phyloP scores from a whole-genome alignment of 2,113 vertebrate genomes.

The Pelvicachromis taeniatus region DNA sequence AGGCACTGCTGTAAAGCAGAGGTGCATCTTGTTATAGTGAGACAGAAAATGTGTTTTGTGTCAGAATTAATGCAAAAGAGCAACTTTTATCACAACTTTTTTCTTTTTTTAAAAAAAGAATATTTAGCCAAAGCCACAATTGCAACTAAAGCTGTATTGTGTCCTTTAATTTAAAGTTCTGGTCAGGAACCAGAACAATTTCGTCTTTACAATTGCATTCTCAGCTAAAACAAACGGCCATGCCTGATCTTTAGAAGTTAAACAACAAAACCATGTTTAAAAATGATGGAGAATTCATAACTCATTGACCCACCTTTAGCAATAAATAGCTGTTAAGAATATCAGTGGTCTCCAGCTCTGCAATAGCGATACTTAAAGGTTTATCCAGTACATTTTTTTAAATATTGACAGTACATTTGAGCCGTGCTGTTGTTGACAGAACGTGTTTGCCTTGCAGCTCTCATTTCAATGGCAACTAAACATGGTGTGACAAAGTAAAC shows the following conservation, averaged over 20 bases:
- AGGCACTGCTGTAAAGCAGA: neutral
- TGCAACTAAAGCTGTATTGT: neutral
- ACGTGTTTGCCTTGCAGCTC: slow-evolving; percentile 28
- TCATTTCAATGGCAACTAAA: slow-evolving; percentile 4
- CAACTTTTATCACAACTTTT: neutral
- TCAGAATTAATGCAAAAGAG: neutral
- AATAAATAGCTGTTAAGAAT: neutral
- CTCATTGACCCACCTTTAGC: neutral
- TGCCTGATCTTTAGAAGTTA: neutral
- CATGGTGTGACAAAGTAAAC: slow-evolving; percentile 24
- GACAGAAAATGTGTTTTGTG: neutral
- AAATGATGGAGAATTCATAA: neutral
- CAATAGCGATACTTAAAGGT: neutral
- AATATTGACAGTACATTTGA: slow-evolving; percentile 53
- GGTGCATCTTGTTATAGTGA: neutral
- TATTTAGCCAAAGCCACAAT: neutral
- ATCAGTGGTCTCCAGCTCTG: neutral
- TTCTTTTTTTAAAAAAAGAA: neutral
- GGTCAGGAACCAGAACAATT: neutral
- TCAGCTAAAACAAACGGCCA: neutral
- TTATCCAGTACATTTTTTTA: neutral
- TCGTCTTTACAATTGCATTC: neutral
- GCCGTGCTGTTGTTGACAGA: slow-evolving; percentile 22
- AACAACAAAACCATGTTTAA: neutral
- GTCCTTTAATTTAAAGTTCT: neutral